Base-by-base conservation (phyloP, 2,113 vertebrate species). In the Phycodurus eques region DNA sequence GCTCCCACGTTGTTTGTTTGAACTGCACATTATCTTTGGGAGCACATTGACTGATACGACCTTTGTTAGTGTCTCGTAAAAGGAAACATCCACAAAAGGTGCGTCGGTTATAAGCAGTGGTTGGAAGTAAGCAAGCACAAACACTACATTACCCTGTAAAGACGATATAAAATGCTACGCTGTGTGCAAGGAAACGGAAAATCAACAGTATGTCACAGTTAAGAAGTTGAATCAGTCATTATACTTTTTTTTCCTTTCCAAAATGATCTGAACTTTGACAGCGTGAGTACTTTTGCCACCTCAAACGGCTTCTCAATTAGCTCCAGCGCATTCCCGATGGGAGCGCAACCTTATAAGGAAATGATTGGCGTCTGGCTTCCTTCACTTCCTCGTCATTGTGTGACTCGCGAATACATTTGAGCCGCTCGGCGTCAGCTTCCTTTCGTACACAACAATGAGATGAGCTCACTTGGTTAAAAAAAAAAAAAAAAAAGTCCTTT, bases 311-410 rank as follows among this genome's bases (percentile, higher is more conserved):
- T 51, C 49, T 5, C 15, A 51, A 51, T 51, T 17, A 5, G n/a
- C 7, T 49, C 14, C 17, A 13, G 47, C 47, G 17, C 10, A 57
- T 59, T 33, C 22, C 31, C 31, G 8, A 17, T 15, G 63, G 14
- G 13, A 72, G 69, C 72, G 84, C 78, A 78, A 74, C 80, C 80
- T 85, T 76, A 65, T 78, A 78, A 73, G 78, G 81, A 71, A 9
- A 54, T 46, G 19, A 71, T 47, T 73, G 67, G 27, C 22, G 12
- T 61, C 31, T 73, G 43, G n/a, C 35, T 71, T 60, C 22, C 35
- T 5, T 56, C 75, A 81, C 75, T 31, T 54, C 53, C 8, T 10
- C 1, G 20, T 54, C 7, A 54, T 54, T 9, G 8, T n/a, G 60
- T 80, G 31, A 76, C 17, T 0, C 57, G 69, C 71, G 77, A 76